Percentiles rank a stretch among this genome's conserved stretches.
These are phyloP conservation scores for Centropristis striata DNA, from an alignment of 2,113 vertebrate species.

Conservation along the genomic window DNA sequence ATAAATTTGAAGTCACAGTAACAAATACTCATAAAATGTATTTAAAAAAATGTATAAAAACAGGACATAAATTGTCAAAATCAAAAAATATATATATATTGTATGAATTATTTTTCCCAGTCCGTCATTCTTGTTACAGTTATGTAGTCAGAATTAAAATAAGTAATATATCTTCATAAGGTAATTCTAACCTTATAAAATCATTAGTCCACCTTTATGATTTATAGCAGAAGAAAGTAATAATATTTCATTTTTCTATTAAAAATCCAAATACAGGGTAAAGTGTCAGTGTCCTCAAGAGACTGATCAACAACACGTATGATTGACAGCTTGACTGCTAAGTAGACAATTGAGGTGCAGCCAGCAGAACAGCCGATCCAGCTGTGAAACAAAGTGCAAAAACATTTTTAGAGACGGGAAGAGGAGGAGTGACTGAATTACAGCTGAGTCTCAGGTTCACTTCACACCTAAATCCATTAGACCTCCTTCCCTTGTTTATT, in stretches of 20 bases:
- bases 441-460: neutral
- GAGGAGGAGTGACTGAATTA: neutral
- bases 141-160: too few relatives aligned
- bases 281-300: neutral
- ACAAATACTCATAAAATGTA: too few relatives aligned
- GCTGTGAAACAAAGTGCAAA: slow-evolving; percentile 9
- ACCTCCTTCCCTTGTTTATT: slow-evolving; percentile 13
- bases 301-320: neutral
- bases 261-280: neutral
- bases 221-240: neutral
- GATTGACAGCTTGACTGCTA: slow-evolving; percentile 12
- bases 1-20: too few relatives aligned
- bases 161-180: neutral
- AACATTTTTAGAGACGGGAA: neutral
- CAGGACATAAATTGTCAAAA: too few relatives aligned
- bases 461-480: slow-evolving; percentile 3
- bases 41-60: too few relatives aligned
- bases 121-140: too few relatives aligned
- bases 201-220: neutral
- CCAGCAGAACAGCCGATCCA: slow-evolving; percentile 16
- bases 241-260: neutral
- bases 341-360: neutral
- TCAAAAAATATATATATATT: too few relatives aligned
- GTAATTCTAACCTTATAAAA: neutral
- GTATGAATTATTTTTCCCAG: too few relatives aligned